Base-by-base conservation (phyloP, 2,797 vertebrate genomes). In the Enteromius paludinosus region DNA sequence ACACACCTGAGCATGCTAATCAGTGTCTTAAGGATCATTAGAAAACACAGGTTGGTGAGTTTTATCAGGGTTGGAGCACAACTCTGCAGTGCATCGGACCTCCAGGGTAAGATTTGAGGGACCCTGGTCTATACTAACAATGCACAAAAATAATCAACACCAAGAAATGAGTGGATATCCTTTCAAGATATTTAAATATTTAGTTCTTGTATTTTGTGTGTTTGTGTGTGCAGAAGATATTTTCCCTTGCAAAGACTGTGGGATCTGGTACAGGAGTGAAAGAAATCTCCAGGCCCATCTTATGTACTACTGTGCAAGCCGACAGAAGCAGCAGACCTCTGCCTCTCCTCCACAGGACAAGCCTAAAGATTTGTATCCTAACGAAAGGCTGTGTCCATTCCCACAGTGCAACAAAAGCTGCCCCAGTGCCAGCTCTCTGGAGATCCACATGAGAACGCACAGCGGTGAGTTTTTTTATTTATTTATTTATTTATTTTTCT, bases 371-470 rank as follows among this genome's bases (percentile, higher is more conserved):
- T 91, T 95, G 0, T 97, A 98, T 90, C 97, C 97, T 91, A 97
- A 98, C 0, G 97, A 99, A 86, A 96, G 97, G 0, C 5, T 98
- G 85, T 98, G 97, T 83, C 97, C 97, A 84, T 98, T 99, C 81
- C 97, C 97, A 0, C 97, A 99, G 87, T 99, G 98, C 94, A 97
- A 96, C 92, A 99, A 99, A 91, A 99, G 97, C 93, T 99, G 98
- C 85, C 97, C 98, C 85, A 99, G 98, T 0, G 96, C 98, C 91
- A 99, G 97, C 92, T 99, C 98, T 5, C 90, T 99, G 91, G 98
- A 99, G 92, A 99, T 99, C 85, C 98, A 99, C 93, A 98, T 98
- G 97, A 95, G 97, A 71, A 99, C 97, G 61, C 98, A 99, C 87
- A 99, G 97, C 0, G 97, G 97, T 98, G 88, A 95, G 95, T 14